Evolutionary conservation across 1,140 invertebrate genomes (phyloP).

Genomic region (Neodiprion pinetum): DNA sequence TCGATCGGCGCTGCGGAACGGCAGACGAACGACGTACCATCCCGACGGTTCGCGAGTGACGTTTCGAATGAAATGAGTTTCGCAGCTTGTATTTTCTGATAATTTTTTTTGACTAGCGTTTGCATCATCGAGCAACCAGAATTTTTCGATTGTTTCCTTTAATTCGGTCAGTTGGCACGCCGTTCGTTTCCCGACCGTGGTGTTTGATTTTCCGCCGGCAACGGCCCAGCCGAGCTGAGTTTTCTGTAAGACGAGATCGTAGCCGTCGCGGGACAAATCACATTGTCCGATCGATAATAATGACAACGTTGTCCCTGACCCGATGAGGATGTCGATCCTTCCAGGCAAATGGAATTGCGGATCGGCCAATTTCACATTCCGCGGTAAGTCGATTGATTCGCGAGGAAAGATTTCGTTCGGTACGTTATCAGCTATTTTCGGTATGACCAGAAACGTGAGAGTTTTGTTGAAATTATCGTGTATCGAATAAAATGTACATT

Average conservation of each 20-base stretch:
- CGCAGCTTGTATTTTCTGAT: not conserved
- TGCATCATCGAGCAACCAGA: constrained; percentile 27
- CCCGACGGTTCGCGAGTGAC: constrained; percentile 7
- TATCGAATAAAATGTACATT: constrained; percentile 18
- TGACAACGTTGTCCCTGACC: not conserved
- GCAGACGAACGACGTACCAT: constrained; percentile 28
- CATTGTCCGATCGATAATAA: constrained; percentile 3
- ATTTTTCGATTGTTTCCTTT: constrained; percentile 18
- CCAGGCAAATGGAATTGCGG: constrained; percentile 8
- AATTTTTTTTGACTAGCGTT: not conserved
- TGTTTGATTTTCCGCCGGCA: constrained; percentile 11
- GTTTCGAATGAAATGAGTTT: constrained; percentile 13
- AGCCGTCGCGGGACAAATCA: not conserved
- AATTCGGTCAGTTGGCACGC: not conserved
- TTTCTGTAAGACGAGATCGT: not conserved
- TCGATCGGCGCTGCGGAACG: constrained; percentile 18
- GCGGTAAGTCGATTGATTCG: not conserved
- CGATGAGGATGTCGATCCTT: not conserved
- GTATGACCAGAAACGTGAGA: constrained; percentile 17
- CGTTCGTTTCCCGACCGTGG: not conserved
- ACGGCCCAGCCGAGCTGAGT: not conserved
- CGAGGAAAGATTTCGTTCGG: no score
- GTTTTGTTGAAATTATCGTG: constrained; percentile 25
- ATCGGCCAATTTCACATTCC: not conserved
- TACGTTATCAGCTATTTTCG: no score